phyloP scores from a whole-genome alignment of 2,888 invertebrate species.

The Drosophila koepferae region DNA sequence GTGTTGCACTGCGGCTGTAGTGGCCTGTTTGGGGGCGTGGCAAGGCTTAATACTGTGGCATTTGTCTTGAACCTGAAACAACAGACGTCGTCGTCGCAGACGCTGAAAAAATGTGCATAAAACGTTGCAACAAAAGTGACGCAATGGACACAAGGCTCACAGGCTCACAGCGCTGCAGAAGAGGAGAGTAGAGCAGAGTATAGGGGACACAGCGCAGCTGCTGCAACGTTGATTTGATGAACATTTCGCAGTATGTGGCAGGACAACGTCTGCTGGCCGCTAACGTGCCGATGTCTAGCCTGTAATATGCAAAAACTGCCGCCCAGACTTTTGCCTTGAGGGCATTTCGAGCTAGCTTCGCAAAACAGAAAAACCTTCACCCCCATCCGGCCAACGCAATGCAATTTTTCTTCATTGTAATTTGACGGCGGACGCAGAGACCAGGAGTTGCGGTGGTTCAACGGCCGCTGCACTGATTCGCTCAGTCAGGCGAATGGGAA shows the following conservation, averaged over 20 bases:
- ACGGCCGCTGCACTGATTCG: constrained; percentile 68
- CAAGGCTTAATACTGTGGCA: constrained; percentile 77
- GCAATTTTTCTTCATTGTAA: constrained; percentile 80
- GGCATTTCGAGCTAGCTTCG: constrained; percentile 51
- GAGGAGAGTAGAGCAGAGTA: not conserved
- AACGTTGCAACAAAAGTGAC: constrained; percentile 76
- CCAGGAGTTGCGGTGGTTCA: constrained; percentile 28
- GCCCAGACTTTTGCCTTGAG: constrained; percentile 74
- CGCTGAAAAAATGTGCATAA: constrained; percentile 79
- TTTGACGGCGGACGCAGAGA: constrained; percentile 43
- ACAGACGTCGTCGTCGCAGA: constrained; percentile 71
- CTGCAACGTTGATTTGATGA: constrained; percentile 80
- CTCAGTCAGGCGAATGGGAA: not conserved
- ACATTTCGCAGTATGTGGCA: constrained; percentile 62
- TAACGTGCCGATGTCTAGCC: constrained; percentile 70
- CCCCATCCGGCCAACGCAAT: constrained; percentile 37
- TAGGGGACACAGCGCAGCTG: constrained; percentile 49
- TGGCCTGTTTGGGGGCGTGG: constrained; percentile 30
- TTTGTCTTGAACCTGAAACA: constrained; percentile 79
- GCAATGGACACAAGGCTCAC: constrained; percentile 33
- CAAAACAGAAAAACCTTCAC: not conserved
- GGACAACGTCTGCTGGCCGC: constrained; percentile 56
- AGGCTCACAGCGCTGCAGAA: not conserved
- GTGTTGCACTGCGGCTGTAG: constrained; percentile 17
- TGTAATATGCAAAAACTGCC: constrained; percentile 71